Evolutionary conservation across 2,797 vertebrate genomes (phyloP), one percentile per base, ranked within the genome.

Genomic region (Hirundo rustica): DNA sequence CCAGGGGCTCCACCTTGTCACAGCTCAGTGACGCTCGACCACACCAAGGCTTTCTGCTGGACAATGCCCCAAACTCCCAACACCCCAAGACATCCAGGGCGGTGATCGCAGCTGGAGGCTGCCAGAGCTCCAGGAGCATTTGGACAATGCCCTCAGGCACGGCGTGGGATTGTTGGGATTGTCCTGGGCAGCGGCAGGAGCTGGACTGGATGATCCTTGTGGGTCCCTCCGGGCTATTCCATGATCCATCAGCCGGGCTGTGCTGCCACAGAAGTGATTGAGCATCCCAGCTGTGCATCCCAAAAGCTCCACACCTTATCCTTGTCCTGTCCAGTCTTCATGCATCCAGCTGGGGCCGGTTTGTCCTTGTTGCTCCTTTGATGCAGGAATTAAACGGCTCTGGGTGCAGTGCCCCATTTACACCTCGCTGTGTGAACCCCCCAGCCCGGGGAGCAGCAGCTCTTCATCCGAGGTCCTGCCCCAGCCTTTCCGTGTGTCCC

Each of bases 321-420:
- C 55, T 30, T 32, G 11, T n/a, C n/a, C 71, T 1, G 1, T 16
- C 51, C 66, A 10, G 3, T 0, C 0, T 6, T 11, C 40, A 32
- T 8, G 67, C 75, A n/a, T 6, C 53, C 68, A 1, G 7, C 3
- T 16, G 6, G 67, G 72, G 50, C 30, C 1, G 11, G 13, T 40
- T 60, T 61, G 60, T 25, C 34, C 50, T 30, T 11, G 5, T 18
- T n/a, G 25, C 64, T 78, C 70, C n/a, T 89, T 83, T 79, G 44
- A 34, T 25, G 20, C 18, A 3, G 2, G n/a, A 68, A 72, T 72
- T 60, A 51, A 66, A 15, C 3, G 30, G 22, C 51, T 72, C 21
- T 42, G 20, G 36, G 66, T 36, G 66, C 70, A 51, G 40, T 72
- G 72, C 7, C 83, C 55, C 32, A 9, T 66, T 95, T 38, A 54